Evolutionary conservation across 2,888 invertebrate genomes (phyloP).

Genomic region (Cryptosula pallasiana): DNA sequence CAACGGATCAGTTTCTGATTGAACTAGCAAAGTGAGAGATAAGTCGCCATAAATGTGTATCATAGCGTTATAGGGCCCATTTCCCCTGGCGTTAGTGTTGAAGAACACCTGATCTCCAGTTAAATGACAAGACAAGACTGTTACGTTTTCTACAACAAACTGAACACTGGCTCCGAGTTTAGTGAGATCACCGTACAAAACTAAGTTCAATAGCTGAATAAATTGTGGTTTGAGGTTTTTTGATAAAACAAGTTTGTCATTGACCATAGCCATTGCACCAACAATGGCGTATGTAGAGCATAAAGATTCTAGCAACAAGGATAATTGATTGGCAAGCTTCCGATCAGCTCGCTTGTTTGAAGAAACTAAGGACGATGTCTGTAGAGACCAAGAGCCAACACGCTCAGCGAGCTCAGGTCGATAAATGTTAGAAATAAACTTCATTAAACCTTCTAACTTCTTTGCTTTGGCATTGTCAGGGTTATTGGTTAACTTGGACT

Average conservation of each 20-base stretch:
- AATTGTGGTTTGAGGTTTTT: constrained; percentile 5
- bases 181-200: neutral
- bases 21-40: neutral
- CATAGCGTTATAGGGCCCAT: neutral
- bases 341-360: neutral
- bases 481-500: neutral
- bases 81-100: neutral
- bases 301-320: neutral
- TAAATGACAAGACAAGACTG: neutral
- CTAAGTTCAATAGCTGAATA: neutral
- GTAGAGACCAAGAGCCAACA: neutral
- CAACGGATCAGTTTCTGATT: neutral
- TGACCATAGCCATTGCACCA: neutral
- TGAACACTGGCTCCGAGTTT: neutral
- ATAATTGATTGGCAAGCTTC: neutral
- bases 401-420: neutral
- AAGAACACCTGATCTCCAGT: neutral
- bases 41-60: constrained; percentile 12
- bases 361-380: neutral
- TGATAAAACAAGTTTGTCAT: neutral
- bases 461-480: neutral
- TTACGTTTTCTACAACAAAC: neutral
- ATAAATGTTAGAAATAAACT: neutral
- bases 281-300: neutral
- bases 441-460: neutral